These are phyloP conservation scores for Danionella cerebrum DNA, from an alignment of 2,113 vertebrate genomes.

Conservation along the genomic window DNA sequence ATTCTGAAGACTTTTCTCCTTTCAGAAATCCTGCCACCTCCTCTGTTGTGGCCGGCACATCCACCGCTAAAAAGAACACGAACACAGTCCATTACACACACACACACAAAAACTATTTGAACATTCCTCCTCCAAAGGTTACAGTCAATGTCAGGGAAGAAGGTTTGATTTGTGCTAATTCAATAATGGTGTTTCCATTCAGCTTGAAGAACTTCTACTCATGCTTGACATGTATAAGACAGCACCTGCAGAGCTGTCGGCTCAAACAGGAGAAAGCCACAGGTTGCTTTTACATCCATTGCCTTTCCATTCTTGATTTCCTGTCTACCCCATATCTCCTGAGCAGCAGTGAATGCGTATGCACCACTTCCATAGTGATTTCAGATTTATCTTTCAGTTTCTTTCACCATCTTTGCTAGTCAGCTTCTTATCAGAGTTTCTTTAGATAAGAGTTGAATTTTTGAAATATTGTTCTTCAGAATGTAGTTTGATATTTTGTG, in stretches of 20 bases:
- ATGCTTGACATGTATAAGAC: not conserved
- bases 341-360: not conserved
- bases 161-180: constrained; percentile 2
- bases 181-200: constrained; percentile 6
- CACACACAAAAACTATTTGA: not conserved
- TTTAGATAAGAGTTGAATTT: too few relatives aligned
- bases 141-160: not conserved
- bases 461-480: not conserved
- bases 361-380: not conserved
- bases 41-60: not conserved
- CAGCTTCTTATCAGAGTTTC: too few relatives aligned
- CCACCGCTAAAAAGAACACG: not conserved
- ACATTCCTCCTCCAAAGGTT: not conserved
- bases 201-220: not conserved
- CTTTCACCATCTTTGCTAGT: not conserved
- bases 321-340: not conserved
- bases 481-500: not conserved
- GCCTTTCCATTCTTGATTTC: not conserved
- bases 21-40: not conserved
- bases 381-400: not conserved
- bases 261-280: not conserved
- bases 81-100: not conserved
- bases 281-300: not conserved
- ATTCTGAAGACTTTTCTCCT: not conserved
- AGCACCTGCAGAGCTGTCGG: not conserved